Percentiles rank a stretch among this genome's conserved stretches.
phyloP scores from a whole-genome alignment of 2,888 invertebrate genomes.

The Mactromeris polynyma region DNA sequence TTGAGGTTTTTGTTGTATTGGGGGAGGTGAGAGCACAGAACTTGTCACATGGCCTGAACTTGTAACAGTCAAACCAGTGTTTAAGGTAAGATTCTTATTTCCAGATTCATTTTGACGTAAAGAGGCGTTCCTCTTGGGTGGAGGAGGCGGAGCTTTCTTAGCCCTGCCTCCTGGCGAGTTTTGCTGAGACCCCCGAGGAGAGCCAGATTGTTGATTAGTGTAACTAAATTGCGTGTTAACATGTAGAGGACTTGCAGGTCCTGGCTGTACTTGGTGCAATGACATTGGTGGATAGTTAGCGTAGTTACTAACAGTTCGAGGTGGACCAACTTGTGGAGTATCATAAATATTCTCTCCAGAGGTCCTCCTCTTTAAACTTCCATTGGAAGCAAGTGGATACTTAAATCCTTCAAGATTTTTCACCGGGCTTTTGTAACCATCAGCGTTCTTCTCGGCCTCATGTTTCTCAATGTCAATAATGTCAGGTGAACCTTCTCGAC shows the following conservation, averaged over 20 bases:
- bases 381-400: constrained; percentile 66
- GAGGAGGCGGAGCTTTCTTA: constrained; percentile 88
- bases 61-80: not conserved
- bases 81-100: constrained; percentile 22
- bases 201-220: constrained; percentile 67
- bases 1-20: constrained; percentile 70
- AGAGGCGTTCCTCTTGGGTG: constrained; percentile 88
- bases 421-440: constrained; percentile 74
- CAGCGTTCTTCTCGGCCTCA: constrained; percentile 77
- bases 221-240: constrained; percentile 74
- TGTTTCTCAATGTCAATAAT: constrained; percentile 80
- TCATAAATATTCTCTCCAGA: constrained; percentile 81
- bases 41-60: constrained; percentile 30
- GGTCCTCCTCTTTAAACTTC: constrained; percentile 68
- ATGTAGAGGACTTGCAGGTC: constrained; percentile 64
- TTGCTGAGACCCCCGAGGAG: constrained; percentile 69
- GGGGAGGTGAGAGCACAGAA: constrained; percentile 65
- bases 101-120: constrained; percentile 75
- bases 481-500: constrained; percentile 81
- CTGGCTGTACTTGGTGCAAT: constrained; percentile 60
- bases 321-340: constrained; percentile 74
- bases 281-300: constrained; percentile 72
- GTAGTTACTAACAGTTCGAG: constrained; percentile 67
- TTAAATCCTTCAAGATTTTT: constrained; percentile 70
- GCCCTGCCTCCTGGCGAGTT: constrained; percentile 68